Conservation (phyloP, 1,140 invertebrate species). For the Calosoma granatense region DNA sequence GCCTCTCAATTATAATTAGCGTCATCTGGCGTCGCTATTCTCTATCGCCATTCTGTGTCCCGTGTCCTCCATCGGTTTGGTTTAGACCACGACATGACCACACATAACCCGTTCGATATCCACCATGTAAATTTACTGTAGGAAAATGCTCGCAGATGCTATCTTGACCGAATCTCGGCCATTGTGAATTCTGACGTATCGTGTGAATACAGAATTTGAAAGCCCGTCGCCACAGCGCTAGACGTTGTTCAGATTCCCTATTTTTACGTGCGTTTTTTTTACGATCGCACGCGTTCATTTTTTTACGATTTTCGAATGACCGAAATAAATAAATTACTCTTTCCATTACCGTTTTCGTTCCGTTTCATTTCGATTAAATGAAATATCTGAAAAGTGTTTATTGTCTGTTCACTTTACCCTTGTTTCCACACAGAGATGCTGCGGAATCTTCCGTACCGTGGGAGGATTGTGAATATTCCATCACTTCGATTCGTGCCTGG, state of each 20-base stretch:
- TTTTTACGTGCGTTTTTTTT: background rate
- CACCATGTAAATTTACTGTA: background rate
- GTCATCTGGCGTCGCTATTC: background rate
- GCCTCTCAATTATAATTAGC: constrained; percentile 6
- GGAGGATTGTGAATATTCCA: too few species aligned
- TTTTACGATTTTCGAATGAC: constrained; percentile 7
- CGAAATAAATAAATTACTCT: constrained; percentile 7
- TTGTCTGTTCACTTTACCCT: too few species aligned
- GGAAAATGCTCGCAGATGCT: background rate
- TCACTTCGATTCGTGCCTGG: too few species aligned
- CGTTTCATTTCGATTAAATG: background rate
- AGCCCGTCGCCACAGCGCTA: background rate
- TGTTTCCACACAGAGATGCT: too few species aligned
- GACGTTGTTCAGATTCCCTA: too few species aligned
- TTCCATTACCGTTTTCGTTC: background rate
- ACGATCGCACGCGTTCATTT: background rate
- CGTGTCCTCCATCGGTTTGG: background rate
- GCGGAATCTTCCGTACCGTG: too few species aligned
- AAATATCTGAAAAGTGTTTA: background rate
- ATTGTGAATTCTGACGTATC: background rate
- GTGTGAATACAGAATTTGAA: background rate
- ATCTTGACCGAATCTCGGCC: background rate
- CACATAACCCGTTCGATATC: background rate
- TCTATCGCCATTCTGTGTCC: too few species aligned
- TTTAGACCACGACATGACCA: background rate